A percentile compares a stretch with the other conserved stretches of the same genome.
phyloP scores from a whole-genome alignment of 2,888 invertebrate genomes.

The Drosophila nigritarsus region DNA sequence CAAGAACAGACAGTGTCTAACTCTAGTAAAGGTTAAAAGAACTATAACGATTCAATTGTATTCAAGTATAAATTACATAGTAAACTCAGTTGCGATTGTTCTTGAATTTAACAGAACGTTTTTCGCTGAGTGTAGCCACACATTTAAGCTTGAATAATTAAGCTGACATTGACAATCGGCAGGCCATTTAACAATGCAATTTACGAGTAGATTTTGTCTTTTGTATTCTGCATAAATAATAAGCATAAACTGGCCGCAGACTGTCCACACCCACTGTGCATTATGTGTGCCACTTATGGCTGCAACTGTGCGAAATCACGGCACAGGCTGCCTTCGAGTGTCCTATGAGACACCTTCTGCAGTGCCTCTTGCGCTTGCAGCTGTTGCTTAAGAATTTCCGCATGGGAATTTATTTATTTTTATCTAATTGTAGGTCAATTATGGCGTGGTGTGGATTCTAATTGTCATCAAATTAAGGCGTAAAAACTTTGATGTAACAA shows the following conservation, averaged over 20 bases:
- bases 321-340: conserved; percentile 8
- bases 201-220: conserved; percentile 51
- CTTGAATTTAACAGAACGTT: neutral
- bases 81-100: neutral
- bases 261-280: conserved; percentile 27
- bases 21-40: neutral
- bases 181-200: conserved; percentile 41
- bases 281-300: neutral
- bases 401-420: conserved; percentile 18
- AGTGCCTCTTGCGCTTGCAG: conserved; percentile 14
- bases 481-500: conserved; percentile 1
- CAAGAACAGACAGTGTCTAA: neutral
- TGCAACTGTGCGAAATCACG: neutral
- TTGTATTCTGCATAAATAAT: conserved; percentile 38
- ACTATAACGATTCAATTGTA: neutral
- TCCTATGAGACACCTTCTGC: conserved; percentile 14
- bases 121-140: conserved; percentile 7
- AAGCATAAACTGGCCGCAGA: conserved; percentile 1
- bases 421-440: conserved; percentile 20
- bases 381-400: conserved; percentile 27
- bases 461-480: conserved; percentile 2
- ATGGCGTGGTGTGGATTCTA: conserved; percentile 6
- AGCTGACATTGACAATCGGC: conserved; percentile 38
- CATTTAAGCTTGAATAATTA: conserved; percentile 54
- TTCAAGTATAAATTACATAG: neutral